A percentile compares a stretch with the other conserved stretches of the same genome.
Evolutionary conservation across 2,113 vertebrate species (phyloP).

Genomic region (Carollia perspicillata): DNA sequence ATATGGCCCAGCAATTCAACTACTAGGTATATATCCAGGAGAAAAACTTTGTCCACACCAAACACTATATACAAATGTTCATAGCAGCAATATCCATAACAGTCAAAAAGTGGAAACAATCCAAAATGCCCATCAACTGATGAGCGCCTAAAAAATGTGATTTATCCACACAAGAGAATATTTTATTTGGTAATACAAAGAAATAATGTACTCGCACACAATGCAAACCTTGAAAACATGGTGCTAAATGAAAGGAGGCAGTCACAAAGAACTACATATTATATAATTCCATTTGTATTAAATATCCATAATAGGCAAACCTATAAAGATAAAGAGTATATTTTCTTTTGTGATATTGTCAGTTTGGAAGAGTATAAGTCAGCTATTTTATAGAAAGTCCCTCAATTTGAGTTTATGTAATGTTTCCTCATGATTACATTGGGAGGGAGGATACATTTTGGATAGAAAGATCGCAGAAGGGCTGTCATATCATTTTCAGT

Average conservation of each 20-base stretch:
- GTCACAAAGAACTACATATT: background rate
- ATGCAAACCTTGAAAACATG: background rate
- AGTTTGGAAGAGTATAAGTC: background rate
- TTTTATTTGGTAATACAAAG: background rate
- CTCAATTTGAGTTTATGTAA: background rate
- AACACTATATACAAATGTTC: background rate
- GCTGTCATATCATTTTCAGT: background rate
- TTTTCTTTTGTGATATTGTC: background rate
- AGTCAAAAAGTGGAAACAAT: background rate
- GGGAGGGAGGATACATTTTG: background rate
- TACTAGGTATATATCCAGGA: background rate
- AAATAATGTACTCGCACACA: background rate
- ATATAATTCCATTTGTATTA: background rate
- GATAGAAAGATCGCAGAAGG: background rate
- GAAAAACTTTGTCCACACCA: background rate
- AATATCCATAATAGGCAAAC: background rate
- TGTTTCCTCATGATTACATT: background rate
- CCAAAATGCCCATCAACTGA: background rate
- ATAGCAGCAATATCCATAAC: background rate
- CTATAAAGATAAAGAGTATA: background rate
- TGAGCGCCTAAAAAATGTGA: background rate
- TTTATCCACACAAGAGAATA: background rate
- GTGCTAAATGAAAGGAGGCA: background rate
- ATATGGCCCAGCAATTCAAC: background rate
- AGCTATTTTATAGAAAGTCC: background rate